Evolutionary conservation across 2,888 invertebrate genomes (phyloP).

Genomic region (Dermolepida albohirtum): DNA sequence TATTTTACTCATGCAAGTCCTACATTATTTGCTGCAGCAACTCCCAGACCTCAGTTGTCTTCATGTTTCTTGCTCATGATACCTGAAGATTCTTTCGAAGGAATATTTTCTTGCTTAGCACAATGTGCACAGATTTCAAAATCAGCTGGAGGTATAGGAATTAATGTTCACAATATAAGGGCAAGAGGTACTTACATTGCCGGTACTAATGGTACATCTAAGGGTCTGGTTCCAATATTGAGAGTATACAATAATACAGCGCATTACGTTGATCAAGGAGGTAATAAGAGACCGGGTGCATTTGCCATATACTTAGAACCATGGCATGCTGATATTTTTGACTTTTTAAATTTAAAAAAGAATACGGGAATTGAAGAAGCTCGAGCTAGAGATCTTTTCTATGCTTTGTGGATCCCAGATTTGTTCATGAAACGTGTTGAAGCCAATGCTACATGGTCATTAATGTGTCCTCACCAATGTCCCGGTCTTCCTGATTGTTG

Average conservation of each 20-base stretch:
- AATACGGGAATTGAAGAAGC: constrained; percentile 96
- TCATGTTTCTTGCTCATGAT: constrained; percentile 96
- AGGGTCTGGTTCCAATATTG: constrained; percentile 96
- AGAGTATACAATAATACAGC: constrained; percentile 96
- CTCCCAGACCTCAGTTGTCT: constrained; percentile 90
- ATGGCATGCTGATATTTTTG: constrained; percentile 98
- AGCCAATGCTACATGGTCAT: constrained; percentile 85
- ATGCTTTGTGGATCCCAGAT: constrained; percentile 98
- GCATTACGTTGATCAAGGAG: constrained; percentile 97
- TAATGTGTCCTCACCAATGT: constrained; percentile 96
- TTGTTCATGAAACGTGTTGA: constrained; percentile 97
- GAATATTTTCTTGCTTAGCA: constrained; percentile 91
- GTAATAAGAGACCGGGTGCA: constrained; percentile 97
- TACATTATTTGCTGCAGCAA: constrained; percentile 95
- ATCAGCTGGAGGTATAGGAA: constrained; percentile 96
- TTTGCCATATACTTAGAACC: constrained; percentile 98
- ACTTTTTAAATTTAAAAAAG: constrained; percentile 93
- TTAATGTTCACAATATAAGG: constrained; percentile 95
- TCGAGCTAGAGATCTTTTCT: constrained; percentile 95
- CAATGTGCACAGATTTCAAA: constrained; percentile 97
- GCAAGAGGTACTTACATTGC: constrained; percentile 92
- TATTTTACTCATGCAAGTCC: constrained; percentile 99
- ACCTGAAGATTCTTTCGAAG: constrained; percentile 94
- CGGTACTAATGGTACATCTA: constrained; percentile 94
- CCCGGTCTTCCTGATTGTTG: constrained; percentile 92